phyloP scores from a whole-genome alignment of 2,888 invertebrate genomes.

The Xanthorhoe spadicearia region DNA sequence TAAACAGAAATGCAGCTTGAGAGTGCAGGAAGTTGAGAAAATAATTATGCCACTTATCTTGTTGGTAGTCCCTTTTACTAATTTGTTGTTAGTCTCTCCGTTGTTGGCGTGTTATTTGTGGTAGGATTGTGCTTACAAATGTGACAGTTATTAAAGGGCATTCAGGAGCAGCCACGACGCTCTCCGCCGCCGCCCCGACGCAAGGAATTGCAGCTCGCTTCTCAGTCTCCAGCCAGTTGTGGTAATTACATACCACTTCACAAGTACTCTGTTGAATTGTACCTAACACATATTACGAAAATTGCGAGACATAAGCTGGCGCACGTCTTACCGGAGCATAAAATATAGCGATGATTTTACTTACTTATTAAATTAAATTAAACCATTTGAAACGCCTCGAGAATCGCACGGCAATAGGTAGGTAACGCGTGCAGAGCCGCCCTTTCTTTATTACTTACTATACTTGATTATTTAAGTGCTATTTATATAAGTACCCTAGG shows the following conservation, averaged over 20 bases:
- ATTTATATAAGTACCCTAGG: no score
- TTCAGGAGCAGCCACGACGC: neutral
- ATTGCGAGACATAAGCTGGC: neutral
- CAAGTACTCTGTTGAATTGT: neutral
- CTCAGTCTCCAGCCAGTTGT: neutral
- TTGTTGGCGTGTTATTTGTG: neutral
- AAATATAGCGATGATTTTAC: neutral
- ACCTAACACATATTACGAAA: neutral
- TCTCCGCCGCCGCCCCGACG: neutral
- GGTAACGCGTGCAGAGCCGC: neutral
- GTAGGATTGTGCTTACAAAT: neutral
- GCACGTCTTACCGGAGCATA: neutral
- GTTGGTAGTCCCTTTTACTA: neutral
- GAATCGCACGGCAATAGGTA: no score
- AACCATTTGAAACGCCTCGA: neutral
- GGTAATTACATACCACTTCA: conserved; percentile 2
- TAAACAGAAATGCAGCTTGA: no score
- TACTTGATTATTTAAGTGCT: no score
- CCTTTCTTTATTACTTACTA: neutral
- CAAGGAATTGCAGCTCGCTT: neutral
- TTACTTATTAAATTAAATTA: neutral
- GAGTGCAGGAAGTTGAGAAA: no score
- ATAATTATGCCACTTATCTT: no score
- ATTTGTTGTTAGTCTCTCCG: neutral
- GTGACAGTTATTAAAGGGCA: neutral